These are phyloP conservation scores for Turnix velox DNA, from an alignment of 2,113 vertebrate genomes.

Conservation along the genomic window DNA sequence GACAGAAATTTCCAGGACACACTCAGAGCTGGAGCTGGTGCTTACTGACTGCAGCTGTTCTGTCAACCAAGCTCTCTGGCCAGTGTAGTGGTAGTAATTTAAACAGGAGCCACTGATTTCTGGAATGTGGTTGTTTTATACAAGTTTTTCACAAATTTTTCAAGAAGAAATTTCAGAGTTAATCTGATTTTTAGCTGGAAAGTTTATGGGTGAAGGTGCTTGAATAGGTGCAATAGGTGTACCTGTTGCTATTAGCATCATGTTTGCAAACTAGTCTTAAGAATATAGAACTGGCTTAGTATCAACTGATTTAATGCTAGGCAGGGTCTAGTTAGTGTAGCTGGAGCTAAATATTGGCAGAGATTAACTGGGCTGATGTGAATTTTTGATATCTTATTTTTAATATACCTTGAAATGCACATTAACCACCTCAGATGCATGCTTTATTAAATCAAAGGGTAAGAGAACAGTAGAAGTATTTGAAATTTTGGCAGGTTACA, in stretches of 20 bases:
- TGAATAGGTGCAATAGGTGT: neutral
- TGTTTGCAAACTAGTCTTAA: neutral
- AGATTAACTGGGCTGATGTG: neutral
- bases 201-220: neutral
- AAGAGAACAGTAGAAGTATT: neutral
- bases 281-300: neutral
- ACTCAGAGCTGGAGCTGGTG: neutral
- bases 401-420: neutral
- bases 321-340: neutral
- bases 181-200: neutral
- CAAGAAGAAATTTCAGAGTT: neutral
- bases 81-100: neutral
- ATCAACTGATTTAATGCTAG: neutral
- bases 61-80: neutral
- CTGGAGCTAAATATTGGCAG: neutral
- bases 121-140: neutral
- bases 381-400: slow-evolving; percentile 22
- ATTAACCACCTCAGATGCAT: neutral
- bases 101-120: neutral
- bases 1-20: neutral
- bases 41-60: neutral
- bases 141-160: neutral
- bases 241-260: neutral
- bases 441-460: slow-evolving; percentile 27
- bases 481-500: neutral